Percentiles rank a stretch among this genome's conserved stretches.
Conservation (phyloP, 2,113 vertebrate genomes). For the Myotis lucifugus region DNA sequence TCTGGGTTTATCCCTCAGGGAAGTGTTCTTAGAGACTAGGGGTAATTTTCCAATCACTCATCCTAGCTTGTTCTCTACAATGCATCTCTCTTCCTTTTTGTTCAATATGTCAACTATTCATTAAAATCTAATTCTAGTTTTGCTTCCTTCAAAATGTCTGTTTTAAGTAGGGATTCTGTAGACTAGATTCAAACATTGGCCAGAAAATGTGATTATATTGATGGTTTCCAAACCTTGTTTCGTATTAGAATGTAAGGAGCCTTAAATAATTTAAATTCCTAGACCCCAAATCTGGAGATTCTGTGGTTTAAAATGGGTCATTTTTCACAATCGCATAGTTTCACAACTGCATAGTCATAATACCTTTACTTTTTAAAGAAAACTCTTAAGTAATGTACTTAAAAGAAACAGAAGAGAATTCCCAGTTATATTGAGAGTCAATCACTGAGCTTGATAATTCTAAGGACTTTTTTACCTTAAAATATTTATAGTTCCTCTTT, state of each 20-base stretch:
- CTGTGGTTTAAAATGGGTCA: background rate
- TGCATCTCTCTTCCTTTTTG: background rate
- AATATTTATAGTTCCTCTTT: background rate
- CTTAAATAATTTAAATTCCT: conserved; percentile 25
- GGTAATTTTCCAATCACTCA: background rate
- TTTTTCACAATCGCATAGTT: background rate
- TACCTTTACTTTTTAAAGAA: background rate
- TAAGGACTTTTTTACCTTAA: background rate
- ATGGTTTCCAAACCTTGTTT: background rate
- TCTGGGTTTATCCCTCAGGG: background rate
- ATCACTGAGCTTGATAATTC: conserved; percentile 12
- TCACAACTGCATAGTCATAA: background rate
- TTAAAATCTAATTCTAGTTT: background rate
- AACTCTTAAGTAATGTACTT: background rate
- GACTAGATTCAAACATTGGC: background rate
- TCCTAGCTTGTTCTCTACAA: background rate
- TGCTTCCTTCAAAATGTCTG: background rate
- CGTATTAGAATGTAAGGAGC: background rate
- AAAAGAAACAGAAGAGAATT: background rate
- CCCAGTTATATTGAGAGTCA: background rate
- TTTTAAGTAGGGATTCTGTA: background rate
- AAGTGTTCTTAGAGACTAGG: background rate
- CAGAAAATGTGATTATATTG: background rate
- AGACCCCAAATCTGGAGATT: background rate
- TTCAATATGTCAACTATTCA: too few relatives aligned